A percentile compares a stretch with the other conserved stretches of the same genome.
Conservation (phyloP, 2,888 invertebrate genomes). For the Physocephala rufipes region DNA sequence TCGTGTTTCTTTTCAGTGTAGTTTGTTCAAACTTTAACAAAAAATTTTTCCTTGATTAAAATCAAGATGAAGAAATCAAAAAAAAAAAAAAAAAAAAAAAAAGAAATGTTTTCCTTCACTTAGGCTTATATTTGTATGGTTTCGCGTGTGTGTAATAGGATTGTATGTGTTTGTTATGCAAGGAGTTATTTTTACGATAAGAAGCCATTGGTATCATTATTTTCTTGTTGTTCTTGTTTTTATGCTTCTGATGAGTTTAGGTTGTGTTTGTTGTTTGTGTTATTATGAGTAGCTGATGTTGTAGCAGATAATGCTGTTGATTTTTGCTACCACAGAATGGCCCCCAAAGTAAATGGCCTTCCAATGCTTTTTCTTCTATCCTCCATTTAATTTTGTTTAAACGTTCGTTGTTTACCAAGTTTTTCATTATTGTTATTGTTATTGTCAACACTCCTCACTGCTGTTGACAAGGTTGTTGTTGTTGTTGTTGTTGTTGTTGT, state of each 20-base stretch:
- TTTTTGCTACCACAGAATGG: too few relatives aligned
- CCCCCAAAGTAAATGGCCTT: constrained; percentile 3
- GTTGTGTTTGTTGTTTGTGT: not conserved
- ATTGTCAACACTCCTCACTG: not conserved
- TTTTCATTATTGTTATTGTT: constrained; percentile 5
- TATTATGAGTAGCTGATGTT: not conserved
- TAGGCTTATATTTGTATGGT: too few relatives aligned
- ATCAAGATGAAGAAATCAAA: constrained; percentile 23
- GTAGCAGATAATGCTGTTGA: too few relatives aligned
- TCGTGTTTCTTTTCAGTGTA: constrained; percentile 21
- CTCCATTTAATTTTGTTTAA: constrained; percentile 7
- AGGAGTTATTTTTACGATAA: not conserved
- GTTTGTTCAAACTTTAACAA: constrained; percentile 23
- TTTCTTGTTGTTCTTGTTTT: constrained; percentile 34
- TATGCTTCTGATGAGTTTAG: not conserved
- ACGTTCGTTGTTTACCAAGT: constrained; percentile 30
- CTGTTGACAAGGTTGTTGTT: constrained; percentile 33
- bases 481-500: constrained; percentile 38
- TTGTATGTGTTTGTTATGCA: not conserved
- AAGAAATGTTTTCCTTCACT: constrained; percentile 18
- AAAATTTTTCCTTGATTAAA: constrained; percentile 32
- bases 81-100: too few relatives aligned
- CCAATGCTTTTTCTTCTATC: constrained; percentile 1
- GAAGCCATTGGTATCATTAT: constrained; percentile 12
- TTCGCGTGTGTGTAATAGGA: too few relatives aligned